Percentiles rank a stretch among this genome's conserved stretches.
These are phyloP conservation scores for Morpho helenor DNA, from an alignment of 2,888 invertebrate species.

Conservation along the genomic window DNA sequence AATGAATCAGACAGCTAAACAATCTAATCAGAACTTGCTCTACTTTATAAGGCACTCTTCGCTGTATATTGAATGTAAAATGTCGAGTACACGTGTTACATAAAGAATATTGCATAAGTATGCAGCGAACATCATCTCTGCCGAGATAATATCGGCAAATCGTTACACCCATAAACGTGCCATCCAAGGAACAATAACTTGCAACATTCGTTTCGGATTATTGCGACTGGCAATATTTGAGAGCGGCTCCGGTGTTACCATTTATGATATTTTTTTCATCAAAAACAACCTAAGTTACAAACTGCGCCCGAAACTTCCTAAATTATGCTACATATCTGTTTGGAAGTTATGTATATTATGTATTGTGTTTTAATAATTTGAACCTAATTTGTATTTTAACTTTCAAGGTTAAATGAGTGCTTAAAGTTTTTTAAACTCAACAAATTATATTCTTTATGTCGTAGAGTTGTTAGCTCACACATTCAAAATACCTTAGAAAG, in stretches of 20 bases:
- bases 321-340: too few species aligned
- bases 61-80: conserved; percentile 21
- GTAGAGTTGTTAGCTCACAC: too few species aligned
- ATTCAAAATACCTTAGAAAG: too few species aligned
- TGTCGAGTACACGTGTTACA: conserved; percentile 22
- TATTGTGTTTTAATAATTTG: too few species aligned
- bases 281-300: too few species aligned
- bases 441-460: too few species aligned
- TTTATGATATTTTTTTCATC: not conserved
- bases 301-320: too few species aligned
- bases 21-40: conserved; percentile 21
- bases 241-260: conserved; percentile 23
- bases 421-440: too few species aligned
- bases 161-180: conserved; percentile 15
- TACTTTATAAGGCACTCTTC: conserved; percentile 21
- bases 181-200: conserved; percentile 10
- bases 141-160: conserved; percentile 16
- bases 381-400: too few species aligned
- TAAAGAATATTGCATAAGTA: conserved; percentile 24
- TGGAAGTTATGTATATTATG: too few species aligned
- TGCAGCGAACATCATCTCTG: conserved; percentile 22
- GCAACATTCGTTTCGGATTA: conserved; percentile 21
- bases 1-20: conserved; percentile 23
- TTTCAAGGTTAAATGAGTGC: too few species aligned
- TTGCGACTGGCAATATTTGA: conserved; percentile 28